phyloP scores from a whole-genome alignment of 2,113 vertebrate genomes.

The Hemichromis elongatus region DNA sequence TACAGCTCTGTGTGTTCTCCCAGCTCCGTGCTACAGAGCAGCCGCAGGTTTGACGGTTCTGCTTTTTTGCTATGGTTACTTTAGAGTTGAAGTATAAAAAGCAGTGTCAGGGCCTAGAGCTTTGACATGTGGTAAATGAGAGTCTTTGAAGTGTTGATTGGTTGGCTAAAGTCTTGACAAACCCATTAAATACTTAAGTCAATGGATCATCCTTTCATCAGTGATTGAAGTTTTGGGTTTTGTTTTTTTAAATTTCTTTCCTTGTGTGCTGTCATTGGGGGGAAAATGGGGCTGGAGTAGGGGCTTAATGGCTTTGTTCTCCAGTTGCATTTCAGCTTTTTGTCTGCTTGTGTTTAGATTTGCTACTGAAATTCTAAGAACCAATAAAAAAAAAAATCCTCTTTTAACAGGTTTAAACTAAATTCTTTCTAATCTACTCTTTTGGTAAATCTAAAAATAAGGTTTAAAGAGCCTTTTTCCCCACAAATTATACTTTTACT shows the following conservation, averaged over 20 bases:
- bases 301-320: not conserved
- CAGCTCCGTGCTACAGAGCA: not conserved
- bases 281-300: not conserved
- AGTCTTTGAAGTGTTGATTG: not conserved
- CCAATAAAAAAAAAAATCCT: not conserved
- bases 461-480: not conserved
- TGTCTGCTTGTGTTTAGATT: not conserved
- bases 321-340: not conserved
- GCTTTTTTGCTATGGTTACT: conserved; percentile 65
- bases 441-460: not conserved
- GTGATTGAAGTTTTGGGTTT: not conserved
- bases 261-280: not conserved
- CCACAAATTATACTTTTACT: not conserved
- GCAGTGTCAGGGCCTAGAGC: not conserved
- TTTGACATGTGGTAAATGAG: conserved; percentile 36
- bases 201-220: not conserved
- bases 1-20: conserved; percentile 15
- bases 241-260: not conserved
- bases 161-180: not conserved
- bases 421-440: not conserved
- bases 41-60: conserved; percentile 18
- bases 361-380: not conserved
- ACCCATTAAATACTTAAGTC: not conserved
- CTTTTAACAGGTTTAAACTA: not conserved
- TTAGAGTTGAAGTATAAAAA: conserved; percentile 46